These are phyloP conservation scores for Thyatira batis DNA, from an alignment of 2,888 invertebrate genomes.

Conservation along the genomic window DNA sequence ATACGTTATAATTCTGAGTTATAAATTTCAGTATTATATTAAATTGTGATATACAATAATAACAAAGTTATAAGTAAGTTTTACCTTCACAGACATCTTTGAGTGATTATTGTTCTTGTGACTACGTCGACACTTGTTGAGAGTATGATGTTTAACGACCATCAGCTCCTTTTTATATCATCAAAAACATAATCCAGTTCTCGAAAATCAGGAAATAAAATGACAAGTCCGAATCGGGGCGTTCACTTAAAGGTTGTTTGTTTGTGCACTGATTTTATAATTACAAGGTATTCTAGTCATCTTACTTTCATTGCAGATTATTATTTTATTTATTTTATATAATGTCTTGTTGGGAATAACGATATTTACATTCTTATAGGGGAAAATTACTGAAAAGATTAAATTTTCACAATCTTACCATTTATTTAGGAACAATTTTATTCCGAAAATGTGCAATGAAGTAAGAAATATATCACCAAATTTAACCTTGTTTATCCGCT, in stretches of 20 bases:
- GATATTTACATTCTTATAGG: neutral
- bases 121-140: constrained; percentile 51
- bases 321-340: neutral
- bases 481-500: no score
- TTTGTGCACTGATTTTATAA: constrained; percentile 23
- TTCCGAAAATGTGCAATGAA: no score
- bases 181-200: constrained; percentile 23
- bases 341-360: no score
- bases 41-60: constrained; percentile 2
- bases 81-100: constrained; percentile 71
- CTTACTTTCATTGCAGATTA: neutral
- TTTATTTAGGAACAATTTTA: no score
- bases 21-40: neutral
- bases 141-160: constrained; percentile 38
- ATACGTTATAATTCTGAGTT: neutral
- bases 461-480: no score
- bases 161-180: constrained; percentile 47
- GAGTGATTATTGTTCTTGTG: constrained; percentile 38
- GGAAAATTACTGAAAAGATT: no score
- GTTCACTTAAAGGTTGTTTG: constrained; percentile 25
- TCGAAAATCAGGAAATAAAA: constrained; percentile 38
- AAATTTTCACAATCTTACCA: no score
- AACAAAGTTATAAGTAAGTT: neutral
- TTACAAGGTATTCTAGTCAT: constrained; percentile 5
- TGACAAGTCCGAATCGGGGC: constrained; percentile 13